Conservation (phyloP, 2,113 vertebrate genomes). For the Megaceryle torquata region DNA sequence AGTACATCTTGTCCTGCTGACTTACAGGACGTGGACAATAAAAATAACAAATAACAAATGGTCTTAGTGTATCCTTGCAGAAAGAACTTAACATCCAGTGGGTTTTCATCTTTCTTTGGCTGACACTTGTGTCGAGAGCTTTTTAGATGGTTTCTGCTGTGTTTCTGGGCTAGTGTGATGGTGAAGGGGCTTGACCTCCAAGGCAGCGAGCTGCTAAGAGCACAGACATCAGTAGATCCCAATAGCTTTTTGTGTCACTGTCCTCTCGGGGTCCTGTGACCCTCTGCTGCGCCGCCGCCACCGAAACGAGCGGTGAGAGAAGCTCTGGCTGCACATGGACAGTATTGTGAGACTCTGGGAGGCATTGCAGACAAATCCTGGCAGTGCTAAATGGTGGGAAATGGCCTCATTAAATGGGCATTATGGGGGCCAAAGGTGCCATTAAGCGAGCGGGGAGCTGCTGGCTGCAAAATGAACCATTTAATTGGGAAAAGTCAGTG, state of each 20-base stretch:
- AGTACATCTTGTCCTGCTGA: neutral
- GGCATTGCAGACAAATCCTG: neutral
- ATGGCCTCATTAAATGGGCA: slow-evolving; percentile 14
- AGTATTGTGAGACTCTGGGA: neutral
- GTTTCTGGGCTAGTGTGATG: neutral
- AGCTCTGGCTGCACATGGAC: neutral
- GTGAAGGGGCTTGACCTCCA: neutral
- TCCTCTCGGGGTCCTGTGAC: rapidly evolving
- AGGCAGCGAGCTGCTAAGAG: neutral
- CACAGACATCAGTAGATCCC: rapidly evolving
- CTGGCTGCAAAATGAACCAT: slow-evolving; percentile 31
- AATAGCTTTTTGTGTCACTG: neutral
- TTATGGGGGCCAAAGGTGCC: slow-evolving; percentile 35
- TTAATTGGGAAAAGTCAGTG: slow-evolving; percentile 28
- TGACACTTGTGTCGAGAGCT: neutral
- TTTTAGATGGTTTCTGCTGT: neutral
- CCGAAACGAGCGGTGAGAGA: neutral
- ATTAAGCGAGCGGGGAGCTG: neutral
- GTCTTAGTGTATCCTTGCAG: neutral
- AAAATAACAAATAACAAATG: neutral
- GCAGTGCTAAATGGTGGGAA: neutral
- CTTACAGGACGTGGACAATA: neutral
- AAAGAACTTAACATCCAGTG: neutral
- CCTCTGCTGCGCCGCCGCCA: neutral
- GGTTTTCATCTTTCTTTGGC: neutral